A percentile compares a stretch with the other conserved stretches of the same genome.
These are phyloP conservation scores for Chionomys nivalis DNA, from an alignment of 2,113 vertebrate genomes.

Conservation along the genomic window DNA sequence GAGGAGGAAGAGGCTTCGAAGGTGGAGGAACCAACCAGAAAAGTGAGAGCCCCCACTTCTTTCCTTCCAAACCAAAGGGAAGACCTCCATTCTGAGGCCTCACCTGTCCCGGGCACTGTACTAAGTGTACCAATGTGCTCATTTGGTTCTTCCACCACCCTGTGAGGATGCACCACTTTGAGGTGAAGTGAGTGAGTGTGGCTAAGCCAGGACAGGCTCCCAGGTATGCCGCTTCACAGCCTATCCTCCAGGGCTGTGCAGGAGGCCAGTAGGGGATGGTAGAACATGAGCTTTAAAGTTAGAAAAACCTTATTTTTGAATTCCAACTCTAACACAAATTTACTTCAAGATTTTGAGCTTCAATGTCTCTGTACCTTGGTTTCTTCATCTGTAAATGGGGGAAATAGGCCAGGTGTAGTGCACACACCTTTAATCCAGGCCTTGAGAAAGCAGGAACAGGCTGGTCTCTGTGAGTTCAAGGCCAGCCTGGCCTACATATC, in stretches of 20 bases:
- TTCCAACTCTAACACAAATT: not conserved
- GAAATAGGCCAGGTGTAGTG: not conserved
- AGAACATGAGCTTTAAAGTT: not conserved
- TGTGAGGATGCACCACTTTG: not conserved
- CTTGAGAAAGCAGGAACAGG: too few relatives aligned
- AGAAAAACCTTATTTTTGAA: conserved; percentile 19
- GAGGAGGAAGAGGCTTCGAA: not conserved
- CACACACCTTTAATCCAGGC: not conserved
- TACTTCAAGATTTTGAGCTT: not conserved
- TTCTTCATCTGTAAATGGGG: not conserved
- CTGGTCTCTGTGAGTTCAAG: not conserved
- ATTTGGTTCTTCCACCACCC: not conserved
- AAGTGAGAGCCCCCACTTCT: not conserved
- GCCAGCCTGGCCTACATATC: not conserved
- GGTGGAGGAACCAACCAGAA: not conserved
- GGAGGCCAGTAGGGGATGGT: rapidly evolving
- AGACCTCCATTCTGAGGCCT: not conserved
- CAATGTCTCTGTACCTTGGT: not conserved
- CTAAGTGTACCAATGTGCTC: not conserved
- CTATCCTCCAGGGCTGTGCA: not conserved
- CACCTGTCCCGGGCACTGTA: not conserved
- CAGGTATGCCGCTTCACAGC: not conserved
- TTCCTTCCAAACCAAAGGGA: not conserved
- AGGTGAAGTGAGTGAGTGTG: not conserved
- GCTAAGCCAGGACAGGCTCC: not conserved